Percentiles rank a stretch among this genome's conserved stretches.
Conservation (phyloP, 2,113 vertebrate genomes). For the Pampusana beccarii region DNA sequence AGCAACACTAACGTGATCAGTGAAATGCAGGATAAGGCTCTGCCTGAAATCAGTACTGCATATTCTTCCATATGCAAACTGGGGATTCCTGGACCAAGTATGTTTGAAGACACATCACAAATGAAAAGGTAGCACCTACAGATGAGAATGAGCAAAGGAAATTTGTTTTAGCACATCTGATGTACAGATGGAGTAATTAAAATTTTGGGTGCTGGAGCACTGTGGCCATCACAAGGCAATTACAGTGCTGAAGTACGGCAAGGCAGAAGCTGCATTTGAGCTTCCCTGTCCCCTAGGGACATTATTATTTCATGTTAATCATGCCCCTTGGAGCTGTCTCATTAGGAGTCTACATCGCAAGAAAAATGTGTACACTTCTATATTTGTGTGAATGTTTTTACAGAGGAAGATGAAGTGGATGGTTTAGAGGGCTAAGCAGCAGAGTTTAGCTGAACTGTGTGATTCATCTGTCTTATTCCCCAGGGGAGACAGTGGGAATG, state of each 20-base stretch:
- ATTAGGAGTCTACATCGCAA: conserved; percentile 25
- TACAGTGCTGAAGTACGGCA: conserved; percentile 34
- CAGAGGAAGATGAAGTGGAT: conserved; percentile 12
- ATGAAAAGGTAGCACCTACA: not conserved
- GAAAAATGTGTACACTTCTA: conserved; percentile 36
- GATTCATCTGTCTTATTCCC: conserved; percentile 27
- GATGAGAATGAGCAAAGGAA: not conserved
- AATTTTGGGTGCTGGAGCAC: not conserved
- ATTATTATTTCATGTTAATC: conserved; percentile 72
- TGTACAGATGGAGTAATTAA: conserved; percentile 26
- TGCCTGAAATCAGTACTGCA: not conserved
- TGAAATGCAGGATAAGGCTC: not conserved
- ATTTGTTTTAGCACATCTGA: not conserved
- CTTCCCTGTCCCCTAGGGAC: not conserved
- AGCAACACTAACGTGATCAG: not conserved
- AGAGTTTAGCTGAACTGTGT: not conserved
- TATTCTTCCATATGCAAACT: not conserved
- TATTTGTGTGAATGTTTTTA: not conserved
- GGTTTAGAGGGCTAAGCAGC: conserved; percentile 12
- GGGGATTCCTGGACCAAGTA: not conserved
- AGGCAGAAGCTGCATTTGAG: not conserved
- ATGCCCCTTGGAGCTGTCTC: conserved; percentile 48
- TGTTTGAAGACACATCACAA: not conserved
- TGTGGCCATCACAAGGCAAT: conserved; percentile 32
- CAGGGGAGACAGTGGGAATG: not conserved